A percentile compares a stretch with the other conserved stretches of the same genome.
These are phyloP conservation scores for Antechinus stuartii DNA, from an alignment of 2,113 vertebrate species.

Conservation along the genomic window DNA sequence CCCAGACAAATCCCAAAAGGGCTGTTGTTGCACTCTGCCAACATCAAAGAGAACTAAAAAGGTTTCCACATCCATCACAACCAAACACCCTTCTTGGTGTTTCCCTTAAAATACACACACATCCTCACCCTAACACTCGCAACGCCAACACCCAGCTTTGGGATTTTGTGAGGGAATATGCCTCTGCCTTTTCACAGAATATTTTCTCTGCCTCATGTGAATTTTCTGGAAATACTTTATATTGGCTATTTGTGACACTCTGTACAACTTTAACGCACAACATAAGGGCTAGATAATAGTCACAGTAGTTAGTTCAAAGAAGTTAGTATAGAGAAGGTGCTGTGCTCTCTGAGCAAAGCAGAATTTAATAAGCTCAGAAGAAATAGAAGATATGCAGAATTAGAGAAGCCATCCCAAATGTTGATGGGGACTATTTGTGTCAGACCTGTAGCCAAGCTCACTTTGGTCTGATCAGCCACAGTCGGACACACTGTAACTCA, in stretches of 20 bases:
- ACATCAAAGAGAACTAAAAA: neutral
- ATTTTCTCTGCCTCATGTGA: neutral
- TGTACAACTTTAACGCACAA: neutral
- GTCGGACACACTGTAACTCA: too few species aligned
- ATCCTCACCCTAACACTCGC: neutral
- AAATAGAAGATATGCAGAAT: too few species aligned
- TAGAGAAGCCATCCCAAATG: too few species aligned
- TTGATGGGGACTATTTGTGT: too few species aligned
- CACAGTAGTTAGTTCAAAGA: too few species aligned
- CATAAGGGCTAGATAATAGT: neutral
- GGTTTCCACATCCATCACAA: neutral
- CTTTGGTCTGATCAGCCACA: too few species aligned
- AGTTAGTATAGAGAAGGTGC: too few species aligned
- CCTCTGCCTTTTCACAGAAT: neutral
- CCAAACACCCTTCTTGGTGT: accelerated
- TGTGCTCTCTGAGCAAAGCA: too few species aligned
- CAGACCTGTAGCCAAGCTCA: too few species aligned
- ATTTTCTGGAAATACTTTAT: neutral
- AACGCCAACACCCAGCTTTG: neutral
- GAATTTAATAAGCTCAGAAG: too few species aligned
- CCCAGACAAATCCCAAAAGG: neutral
- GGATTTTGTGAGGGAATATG: too few species aligned
- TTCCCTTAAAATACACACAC: neutral
- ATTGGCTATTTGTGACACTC: neutral
- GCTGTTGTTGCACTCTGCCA: neutral